Conservation (phyloP, 2,113 vertebrate species). For the Meleagris gallopavo region DNA sequence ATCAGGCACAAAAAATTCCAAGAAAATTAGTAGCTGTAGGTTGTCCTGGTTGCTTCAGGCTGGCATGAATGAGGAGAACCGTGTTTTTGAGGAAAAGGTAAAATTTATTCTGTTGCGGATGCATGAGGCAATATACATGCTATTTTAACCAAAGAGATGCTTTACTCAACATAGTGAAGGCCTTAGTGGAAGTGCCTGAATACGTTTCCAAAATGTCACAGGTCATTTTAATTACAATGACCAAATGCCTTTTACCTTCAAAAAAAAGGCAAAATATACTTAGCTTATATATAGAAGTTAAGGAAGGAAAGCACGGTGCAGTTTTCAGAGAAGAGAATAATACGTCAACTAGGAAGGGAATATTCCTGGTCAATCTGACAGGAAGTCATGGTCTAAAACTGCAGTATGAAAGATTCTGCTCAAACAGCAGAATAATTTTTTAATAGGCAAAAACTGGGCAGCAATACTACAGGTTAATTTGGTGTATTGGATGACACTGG, state of each 20-base stretch:
- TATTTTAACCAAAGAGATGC: neutral
- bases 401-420: neutral
- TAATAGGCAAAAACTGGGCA: neutral
- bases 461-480: neutral
- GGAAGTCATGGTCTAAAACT: neutral
- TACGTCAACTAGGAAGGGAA: neutral
- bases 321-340: neutral
- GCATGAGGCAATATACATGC: neutral
- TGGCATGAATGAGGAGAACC: neutral
- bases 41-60: neutral
- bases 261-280: neutral
- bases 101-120: neutral
- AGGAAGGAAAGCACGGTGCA: neutral
- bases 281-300: neutral
- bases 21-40: neutral
- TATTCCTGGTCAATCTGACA: neutral
- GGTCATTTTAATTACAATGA: neutral
- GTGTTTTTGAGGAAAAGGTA: neutral
- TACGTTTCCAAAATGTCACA: neutral
- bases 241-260: neutral
- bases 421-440: neutral
- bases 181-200: neutral
- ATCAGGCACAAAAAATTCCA: neutral
- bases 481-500: neutral
- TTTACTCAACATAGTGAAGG: neutral